Evolutionary conservation across 2,113 vertebrate genomes (phyloP).

Genomic region (Cyanoderma ruficeps): DNA sequence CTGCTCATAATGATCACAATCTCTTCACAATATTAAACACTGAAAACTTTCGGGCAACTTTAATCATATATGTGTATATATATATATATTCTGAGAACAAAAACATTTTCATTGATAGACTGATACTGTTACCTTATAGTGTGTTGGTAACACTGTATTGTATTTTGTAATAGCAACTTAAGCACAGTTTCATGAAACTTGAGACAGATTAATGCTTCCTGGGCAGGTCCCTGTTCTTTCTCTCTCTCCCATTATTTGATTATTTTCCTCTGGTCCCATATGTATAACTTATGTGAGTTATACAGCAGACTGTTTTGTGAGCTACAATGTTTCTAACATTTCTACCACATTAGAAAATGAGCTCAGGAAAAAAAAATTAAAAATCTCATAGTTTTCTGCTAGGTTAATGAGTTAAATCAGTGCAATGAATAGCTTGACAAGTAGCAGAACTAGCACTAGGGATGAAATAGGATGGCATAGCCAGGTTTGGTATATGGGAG

Average conservation of each 20-base stretch:
- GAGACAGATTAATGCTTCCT: neutral
- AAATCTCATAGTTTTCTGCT: neutral
- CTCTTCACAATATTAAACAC: neutral
- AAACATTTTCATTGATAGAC: neutral
- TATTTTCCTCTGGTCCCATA: neutral
- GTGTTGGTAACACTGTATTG: neutral
- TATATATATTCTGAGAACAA: neutral
- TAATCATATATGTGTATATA: neutral
- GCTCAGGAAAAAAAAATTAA: neutral
- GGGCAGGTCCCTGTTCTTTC: neutral
- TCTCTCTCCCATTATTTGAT: neutral
- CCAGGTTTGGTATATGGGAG: neutral
- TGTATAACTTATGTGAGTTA: neutral
- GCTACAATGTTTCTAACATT: neutral
- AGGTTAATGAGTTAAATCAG: neutral
- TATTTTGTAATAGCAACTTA: neutral
- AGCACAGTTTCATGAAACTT: neutral
- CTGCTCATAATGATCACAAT: neutral
- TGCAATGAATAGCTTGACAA: neutral
- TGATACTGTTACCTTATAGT: neutral
- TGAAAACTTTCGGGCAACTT: neutral
- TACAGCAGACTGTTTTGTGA: neutral
- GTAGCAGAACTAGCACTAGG: neutral
- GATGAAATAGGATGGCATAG: neutral
- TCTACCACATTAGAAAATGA: neutral